Percentiles rank a stretch among this genome's conserved stretches.
Conservation (phyloP, 2,888 invertebrate genomes). For the Stictocephala bisonia region DNA sequence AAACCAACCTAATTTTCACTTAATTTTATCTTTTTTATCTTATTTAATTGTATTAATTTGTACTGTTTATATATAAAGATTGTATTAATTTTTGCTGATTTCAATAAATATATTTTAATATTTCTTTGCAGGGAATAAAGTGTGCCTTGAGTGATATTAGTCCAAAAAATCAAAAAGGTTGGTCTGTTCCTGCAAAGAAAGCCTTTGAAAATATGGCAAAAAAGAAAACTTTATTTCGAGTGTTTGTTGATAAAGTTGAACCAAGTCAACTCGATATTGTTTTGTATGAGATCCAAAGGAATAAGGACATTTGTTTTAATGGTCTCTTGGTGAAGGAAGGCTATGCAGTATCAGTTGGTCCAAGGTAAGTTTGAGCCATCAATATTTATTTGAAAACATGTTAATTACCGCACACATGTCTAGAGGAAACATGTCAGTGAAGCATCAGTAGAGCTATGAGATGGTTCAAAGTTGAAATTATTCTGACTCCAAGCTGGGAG, state of each 20-base stretch:
- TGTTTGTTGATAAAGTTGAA: conserved; percentile 2
- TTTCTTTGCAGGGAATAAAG: conserved; percentile 63
- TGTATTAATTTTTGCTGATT: not conserved
- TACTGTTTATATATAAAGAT: too few species aligned
- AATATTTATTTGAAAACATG: not conserved
- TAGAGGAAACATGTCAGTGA: too few species aligned
- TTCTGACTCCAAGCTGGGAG: too few species aligned
- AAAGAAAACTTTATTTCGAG: conserved; percentile 36
- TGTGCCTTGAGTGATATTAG: conserved; percentile 66
- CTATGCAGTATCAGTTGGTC: conserved; percentile 68
- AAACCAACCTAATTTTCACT: not conserved
- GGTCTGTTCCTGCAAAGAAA: conserved; percentile 63
- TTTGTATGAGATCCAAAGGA: conserved; percentile 63
- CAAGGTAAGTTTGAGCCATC: conserved; percentile 64
- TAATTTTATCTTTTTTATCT: not conserved
- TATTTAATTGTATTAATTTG: too few species aligned
- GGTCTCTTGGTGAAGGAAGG: conserved; percentile 67
- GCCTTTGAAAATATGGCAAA: conserved; percentile 30
- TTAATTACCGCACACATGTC: too few species aligned
- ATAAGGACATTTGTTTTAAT: conserved; percentile 67
- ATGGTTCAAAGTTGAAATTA: too few species aligned
- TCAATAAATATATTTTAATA: too few species aligned
- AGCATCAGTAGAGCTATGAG: too few species aligned
- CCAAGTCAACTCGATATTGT: conserved; percentile 62
- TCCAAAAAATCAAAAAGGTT: conserved; percentile 63